Evolutionary conservation across 1,140 invertebrate genomes (phyloP), one percentile per base, ranked within the genome.

Genomic region (Apis laboriosa): DNA sequence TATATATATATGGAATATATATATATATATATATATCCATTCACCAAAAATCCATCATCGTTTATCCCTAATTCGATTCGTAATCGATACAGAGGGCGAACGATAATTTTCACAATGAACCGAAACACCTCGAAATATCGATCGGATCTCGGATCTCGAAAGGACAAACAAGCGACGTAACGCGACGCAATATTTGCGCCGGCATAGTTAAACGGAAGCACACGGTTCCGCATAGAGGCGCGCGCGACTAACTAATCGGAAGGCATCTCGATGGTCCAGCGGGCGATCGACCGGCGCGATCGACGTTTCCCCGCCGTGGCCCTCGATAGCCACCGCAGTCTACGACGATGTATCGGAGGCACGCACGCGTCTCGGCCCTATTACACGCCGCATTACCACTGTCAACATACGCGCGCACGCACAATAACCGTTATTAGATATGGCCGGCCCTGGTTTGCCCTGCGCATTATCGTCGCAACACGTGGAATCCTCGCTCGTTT

Each of bases 401-500:
- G 87, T 88, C 87, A 88, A 88, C 87, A 88, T 88, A 88, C 80
- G 80, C 74, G 80, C 74, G 60, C 77, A 79, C 86, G 84, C 84
- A 86, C 83, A 88, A 88, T 88, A 88, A 88, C 87, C 86, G 87
- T 88, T 87, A 88, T 88, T 88, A 88, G 87, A 88, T 85, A 88
- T 85, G 86, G 70, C 64, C 77, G 56, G 87, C 8, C 53, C 76
- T 58, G 75, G 86, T 88, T 88, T 88, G 83, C 84, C 84, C 74
- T 88, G 71, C 83, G 80, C 68, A 88, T 88, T 88, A 88, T 75
- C 60, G 63, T 34, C 63, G 83, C 76, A 86, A 88, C 86, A 76
- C 63, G 55, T 77, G 43, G 64, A 87, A 86, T 78, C 85, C 73
- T 53, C 24, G 9, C 7, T 12, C 15, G 19, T 17, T 71, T 19